phyloP scores from a whole-genome alignment of 2,113 vertebrate genomes.

The Chaetodon trifascialis region DNA sequence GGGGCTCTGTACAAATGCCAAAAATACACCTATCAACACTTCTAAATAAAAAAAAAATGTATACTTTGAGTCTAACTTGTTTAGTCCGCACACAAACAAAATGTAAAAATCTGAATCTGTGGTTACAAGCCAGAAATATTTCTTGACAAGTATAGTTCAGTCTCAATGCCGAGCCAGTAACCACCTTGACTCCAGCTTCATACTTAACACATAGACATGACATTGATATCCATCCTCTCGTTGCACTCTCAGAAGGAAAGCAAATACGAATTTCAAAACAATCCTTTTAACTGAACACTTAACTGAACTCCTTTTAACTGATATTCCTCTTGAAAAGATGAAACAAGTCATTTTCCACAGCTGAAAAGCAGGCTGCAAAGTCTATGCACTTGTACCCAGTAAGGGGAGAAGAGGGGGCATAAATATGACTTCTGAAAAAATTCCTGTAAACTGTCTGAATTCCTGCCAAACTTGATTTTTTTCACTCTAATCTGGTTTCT shows the following conservation, averaged over 20 bases:
- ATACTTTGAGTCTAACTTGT: not conserved
- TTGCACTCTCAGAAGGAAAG: not conserved
- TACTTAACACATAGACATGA: not conserved
- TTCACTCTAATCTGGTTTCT: not conserved
- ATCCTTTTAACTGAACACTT: not conserved
- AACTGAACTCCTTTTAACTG: not conserved
- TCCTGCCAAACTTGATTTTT: not conserved
- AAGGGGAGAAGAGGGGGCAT: not conserved
- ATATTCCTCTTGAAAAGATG: no score
- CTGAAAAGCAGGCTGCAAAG: not conserved
- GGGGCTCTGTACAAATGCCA: not conserved
- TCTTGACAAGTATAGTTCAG: not conserved
- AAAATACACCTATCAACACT: not conserved
- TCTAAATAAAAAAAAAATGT: not conserved
- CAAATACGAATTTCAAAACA: no score
- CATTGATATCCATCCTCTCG: not conserved
- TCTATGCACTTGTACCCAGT: not conserved
- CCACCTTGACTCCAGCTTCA: not conserved
- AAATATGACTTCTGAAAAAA: not conserved
- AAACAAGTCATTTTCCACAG: not conserved
- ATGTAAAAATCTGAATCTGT: no score
- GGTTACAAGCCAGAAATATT: not conserved
- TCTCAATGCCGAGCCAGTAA: not conserved
- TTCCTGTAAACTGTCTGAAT: no score
- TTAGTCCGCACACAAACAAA: no score